Evolutionary conservation across 37 sponge, comb jelly and placozoan species (phyloP).

Genomic region (Haliclona indistincta): DNA sequence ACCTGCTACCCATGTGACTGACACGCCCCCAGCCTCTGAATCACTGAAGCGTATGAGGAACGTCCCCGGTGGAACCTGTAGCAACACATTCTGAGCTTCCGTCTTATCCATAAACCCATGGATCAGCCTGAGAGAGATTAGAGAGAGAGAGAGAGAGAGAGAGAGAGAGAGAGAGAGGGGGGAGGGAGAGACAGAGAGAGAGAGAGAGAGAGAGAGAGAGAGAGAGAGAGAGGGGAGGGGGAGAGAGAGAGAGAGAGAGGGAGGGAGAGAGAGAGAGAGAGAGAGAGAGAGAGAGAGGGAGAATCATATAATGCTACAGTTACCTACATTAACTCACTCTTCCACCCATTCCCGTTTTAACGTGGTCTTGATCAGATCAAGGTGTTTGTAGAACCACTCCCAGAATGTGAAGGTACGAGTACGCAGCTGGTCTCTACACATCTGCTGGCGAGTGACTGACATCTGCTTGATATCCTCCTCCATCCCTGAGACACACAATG

Average conservation of each 20-base stretch:
- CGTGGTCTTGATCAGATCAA: conserved; percentile 89
- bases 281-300: too few relatives aligned
- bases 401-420: conserved; percentile 89
- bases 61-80: conserved; percentile 65
- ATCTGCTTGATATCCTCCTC: conserved; percentile 48
- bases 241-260: too few relatives aligned
- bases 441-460: conserved; percentile 48
- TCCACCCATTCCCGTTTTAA: conserved; percentile 82
- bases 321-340: conserved; percentile 71
- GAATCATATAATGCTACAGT: too few relatives aligned
- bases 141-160: neutral
- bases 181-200: too few relatives aligned
- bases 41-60: conserved; percentile 91
- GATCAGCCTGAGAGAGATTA: conserved; percentile 52
- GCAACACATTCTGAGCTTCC: conserved; percentile 80
- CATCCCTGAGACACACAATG: too few relatives aligned
- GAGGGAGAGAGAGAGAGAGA: too few relatives aligned
- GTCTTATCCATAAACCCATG: conserved; percentile 86
- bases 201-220: too few relatives aligned
- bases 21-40: conserved; percentile 76
- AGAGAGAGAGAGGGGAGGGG: too few relatives aligned
- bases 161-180: neutral
- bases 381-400: conserved; percentile 95
- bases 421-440: conserved; percentile 70
- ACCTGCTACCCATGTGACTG: conserved; percentile 76